These are phyloP conservation scores for Ennomos erosarius DNA, from an alignment of 2,888 invertebrate genomes.

Conservation along the genomic window DNA sequence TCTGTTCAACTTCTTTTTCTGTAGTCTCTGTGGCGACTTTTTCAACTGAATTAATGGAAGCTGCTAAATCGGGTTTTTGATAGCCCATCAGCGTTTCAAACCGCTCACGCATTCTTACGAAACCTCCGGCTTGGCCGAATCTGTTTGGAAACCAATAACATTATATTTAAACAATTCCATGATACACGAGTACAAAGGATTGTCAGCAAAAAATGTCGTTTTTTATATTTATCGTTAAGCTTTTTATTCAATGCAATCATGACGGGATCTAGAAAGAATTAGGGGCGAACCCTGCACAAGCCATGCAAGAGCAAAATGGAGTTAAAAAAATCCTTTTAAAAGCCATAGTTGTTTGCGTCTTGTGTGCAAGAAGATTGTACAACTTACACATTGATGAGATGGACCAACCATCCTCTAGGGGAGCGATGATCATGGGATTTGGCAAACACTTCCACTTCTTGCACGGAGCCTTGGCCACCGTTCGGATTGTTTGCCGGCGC, in stretches of 20 bases:
- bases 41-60: slow-evolving; percentile 72
- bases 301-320: no score
- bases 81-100: slow-evolving; percentile 90
- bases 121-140: slow-evolving; percentile 96
- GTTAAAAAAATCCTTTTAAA: no score
- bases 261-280: no score
- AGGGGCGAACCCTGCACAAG: no score
- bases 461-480: slow-evolving; percentile 79
- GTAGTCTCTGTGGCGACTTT: slow-evolving; percentile 72
- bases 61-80: slow-evolving; percentile 78
- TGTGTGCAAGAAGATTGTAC: no score
- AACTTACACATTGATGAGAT: slow-evolving; percentile 93
- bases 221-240: no score
- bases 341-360: no score
- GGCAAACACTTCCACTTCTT: slow-evolving; percentile 86
- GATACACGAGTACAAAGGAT: neutral
- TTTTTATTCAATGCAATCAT: no score
- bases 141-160: slow-evolving; percentile 56
- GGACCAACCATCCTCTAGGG: slow-evolving; percentile 97
- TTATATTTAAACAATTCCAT: neutral
- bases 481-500: slow-evolving; percentile 64
- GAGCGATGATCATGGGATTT: slow-evolving; percentile 92
- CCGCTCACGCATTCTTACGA: slow-evolving; percentile 92
- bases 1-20: slow-evolving; percentile 71
- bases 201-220: no score